Evolutionary conservation across 1,140 invertebrate genomes (phyloP).

Genomic region (Drosophila athabasca): DNA sequence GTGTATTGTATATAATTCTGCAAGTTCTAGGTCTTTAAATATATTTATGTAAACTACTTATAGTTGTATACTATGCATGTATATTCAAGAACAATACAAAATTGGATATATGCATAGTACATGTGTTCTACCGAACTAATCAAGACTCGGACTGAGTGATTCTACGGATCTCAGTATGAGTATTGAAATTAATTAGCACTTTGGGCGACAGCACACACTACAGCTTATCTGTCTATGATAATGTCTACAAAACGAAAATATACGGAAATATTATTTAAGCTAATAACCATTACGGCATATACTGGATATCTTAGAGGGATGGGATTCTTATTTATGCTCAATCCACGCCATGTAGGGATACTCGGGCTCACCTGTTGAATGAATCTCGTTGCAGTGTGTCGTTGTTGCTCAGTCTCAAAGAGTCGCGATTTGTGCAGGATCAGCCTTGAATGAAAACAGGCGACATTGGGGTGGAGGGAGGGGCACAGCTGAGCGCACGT

Average conservation of each 20-base stretch:
- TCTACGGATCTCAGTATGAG: conserved; percentile 9
- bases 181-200: conserved; percentile 33
- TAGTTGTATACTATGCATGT: background rate
- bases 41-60: conserved; percentile 47
- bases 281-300: conserved; percentile 33
- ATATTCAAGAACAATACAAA: conserved; percentile 35
- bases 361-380: conserved; percentile 43
- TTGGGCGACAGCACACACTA: conserved; percentile 30
- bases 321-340: too few species aligned
- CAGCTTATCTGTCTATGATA: conserved; percentile 21
- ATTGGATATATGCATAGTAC: conserved; percentile 19
- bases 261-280: conserved; percentile 9
- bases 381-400: conserved; percentile 25
- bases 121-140: too few species aligned
- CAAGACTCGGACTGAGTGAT: background rate
- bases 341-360: too few species aligned
- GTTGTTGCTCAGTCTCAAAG: conserved; percentile 11
- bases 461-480: conserved; percentile 47
- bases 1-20: conserved; percentile 20
- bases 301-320: background rate
- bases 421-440: conserved; percentile 23
- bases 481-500: conserved; percentile 69
- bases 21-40: conserved; percentile 51
- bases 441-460: conserved; percentile 66
- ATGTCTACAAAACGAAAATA: conserved; percentile 42